Base-by-base conservation (phyloP, 2,888 invertebrate species). In the Schrankia costaestrigalis region DNA sequence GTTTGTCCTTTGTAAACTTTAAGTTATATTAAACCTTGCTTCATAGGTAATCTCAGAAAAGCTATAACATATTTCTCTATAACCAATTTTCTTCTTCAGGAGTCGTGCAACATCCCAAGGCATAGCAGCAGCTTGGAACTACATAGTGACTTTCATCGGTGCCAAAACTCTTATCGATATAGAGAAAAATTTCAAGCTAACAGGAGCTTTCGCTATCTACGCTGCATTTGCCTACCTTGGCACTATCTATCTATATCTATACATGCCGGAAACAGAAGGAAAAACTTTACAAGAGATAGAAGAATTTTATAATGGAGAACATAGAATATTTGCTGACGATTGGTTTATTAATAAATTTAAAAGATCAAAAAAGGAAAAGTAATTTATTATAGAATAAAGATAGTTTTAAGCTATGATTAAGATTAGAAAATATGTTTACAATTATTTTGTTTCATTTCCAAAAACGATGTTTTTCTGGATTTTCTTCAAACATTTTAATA, bases 261-360 rank as follows among this genome's bases (percentile, higher is more conserved):
- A 78, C 38, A 57, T 90, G 41, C 89, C 90, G 17, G 90, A 90
- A 63, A 90, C 90, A 0, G 90, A 90, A 73, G 89, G 89, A 0
- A 85, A 79, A 33, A 68, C 78, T 0, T 70, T 90, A 7, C 80
- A 85, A 61, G 87, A 89, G 49, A 89, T 90, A 8, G 90, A 90
- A 56, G 63, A 70, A 0, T 80, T 74, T 40, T 90, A 85, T 44
- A 68, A 63, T 14, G 83, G 82, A 3, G 59, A 78, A 42, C 46
- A 71, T 2, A 73, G 63, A 48, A 78, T 64, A 21, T 87, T 87
- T 26, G 86, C 87, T 3, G 69, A 86, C 28, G 87, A 87, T 41
- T 80, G 82, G 18, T 36, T 87, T 9, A 76, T 81, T 8, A 84
- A 84, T 25, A 57, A 61, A 2, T 76, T 81, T 6, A 84, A 65